Evolutionary conservation across 2,797 vertebrate genomes (phyloP).

Genomic region (Cirrhinus molitorella): DNA sequence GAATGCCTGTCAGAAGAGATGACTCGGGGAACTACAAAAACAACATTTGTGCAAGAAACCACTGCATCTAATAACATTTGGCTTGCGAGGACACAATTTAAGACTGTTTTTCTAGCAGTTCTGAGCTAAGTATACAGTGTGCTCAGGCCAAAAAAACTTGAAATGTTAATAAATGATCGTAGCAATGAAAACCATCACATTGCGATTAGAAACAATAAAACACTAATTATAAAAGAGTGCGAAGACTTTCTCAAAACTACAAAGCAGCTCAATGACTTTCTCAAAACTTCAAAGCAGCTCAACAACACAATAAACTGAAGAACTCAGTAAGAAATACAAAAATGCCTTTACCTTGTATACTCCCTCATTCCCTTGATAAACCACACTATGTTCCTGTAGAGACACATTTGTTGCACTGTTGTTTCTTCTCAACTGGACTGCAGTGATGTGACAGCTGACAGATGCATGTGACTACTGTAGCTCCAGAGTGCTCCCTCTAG

Average conservation of each 20-base stretch:
- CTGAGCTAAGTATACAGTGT: neutral
- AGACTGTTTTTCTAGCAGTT: neutral
- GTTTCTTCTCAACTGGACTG: slow-evolving; percentile 16
- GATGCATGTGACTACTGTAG: slow-evolving; percentile 19
- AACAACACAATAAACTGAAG: neutral
- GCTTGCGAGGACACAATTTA: neutral
- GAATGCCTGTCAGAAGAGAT: slow-evolving; percentile 32
- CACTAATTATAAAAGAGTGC: neutral
- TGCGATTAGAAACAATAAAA: neutral
- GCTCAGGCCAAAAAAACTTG: neutral
- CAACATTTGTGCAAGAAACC: slow-evolving; percentile 33
- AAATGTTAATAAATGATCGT: neutral
- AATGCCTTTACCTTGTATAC: slow-evolving; percentile 74
- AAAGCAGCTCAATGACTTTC: neutral
- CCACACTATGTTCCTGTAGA: slow-evolving; percentile 78
- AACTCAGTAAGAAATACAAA: slow-evolving; percentile 50
- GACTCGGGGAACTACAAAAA: slow-evolving; percentile 36
- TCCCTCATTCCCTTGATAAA: slow-evolving; percentile 80
- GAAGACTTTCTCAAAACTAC: neutral
- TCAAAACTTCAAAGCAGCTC: slow-evolving; percentile 1
- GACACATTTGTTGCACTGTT: slow-evolving; percentile 70
- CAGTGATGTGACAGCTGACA: slow-evolving; percentile 24
- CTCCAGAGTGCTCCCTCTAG: slow-evolving; percentile 21
- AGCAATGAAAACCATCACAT: neutral
- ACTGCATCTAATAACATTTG: slow-evolving; percentile 9